These are phyloP conservation scores for Andrena camellia DNA, from an alignment of 2,888 invertebrate species.

Conservation along the genomic window DNA sequence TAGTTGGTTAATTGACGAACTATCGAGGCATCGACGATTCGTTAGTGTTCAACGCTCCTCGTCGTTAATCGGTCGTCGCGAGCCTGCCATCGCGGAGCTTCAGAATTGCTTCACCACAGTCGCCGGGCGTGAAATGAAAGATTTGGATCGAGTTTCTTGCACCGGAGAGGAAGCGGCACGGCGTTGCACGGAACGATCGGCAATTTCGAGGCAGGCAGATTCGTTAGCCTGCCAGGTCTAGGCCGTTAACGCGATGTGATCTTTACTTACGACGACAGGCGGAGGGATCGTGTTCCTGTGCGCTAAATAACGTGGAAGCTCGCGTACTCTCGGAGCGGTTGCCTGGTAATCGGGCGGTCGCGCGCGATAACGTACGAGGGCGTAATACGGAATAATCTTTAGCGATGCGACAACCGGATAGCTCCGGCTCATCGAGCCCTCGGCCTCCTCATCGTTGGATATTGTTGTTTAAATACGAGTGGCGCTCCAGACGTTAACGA, in stretches of 20 bases:
- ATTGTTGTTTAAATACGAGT: conserved; percentile 27
- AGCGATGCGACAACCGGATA: conserved; percentile 26
- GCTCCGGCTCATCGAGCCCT: background rate
- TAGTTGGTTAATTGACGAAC: background rate
- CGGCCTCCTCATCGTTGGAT: background rate
- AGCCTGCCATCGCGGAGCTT: too few species aligned
- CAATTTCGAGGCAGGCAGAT: background rate
- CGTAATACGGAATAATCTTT: conserved; percentile 37
- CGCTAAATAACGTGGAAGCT: conserved; percentile 3
- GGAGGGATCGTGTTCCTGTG: background rate
- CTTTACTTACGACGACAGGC: conserved; percentile 16
- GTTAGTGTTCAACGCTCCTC: background rate
- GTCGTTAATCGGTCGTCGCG: too few species aligned
- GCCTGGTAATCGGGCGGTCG: background rate
- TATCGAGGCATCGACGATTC: background rate
- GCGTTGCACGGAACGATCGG: background rate
- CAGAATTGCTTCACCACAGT: too few species aligned
- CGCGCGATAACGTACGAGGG: conserved; percentile 4
- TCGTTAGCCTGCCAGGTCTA: background rate
- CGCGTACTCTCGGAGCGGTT: background rate
- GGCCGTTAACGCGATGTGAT: conserved; percentile 1
- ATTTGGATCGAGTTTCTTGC: too few species aligned
- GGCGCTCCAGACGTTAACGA: conserved; percentile 14
- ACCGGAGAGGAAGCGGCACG: too few species aligned
- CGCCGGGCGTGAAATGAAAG: too few species aligned